phyloP scores from a whole-genome alignment of 2,888 invertebrate species.

The Drosophila birchii region DNA sequence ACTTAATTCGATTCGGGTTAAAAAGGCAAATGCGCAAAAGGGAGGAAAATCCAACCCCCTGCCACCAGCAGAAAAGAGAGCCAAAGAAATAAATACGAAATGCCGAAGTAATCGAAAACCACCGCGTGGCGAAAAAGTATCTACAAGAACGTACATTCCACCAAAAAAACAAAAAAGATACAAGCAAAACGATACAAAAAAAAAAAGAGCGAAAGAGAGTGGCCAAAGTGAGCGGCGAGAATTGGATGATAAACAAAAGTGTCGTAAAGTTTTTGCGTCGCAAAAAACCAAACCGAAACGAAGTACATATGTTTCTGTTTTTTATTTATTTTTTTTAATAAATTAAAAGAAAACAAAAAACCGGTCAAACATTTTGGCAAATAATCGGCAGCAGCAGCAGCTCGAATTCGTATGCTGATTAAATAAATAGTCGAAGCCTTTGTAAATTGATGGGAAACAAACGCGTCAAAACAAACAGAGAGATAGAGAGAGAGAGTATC shows the following conservation, averaged over 20 bases:
- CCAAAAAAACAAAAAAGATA: constrained; percentile 23
- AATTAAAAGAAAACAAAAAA: constrained; percentile 10
- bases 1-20: constrained; percentile 18
- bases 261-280: constrained; percentile 81
- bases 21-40: constrained; percentile 77
- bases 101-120: constrained; percentile 45
- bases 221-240: constrained; percentile 10
- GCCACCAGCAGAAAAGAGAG: neutral
- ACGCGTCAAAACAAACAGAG: constrained; percentile 79
- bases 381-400: constrained; percentile 24
- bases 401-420: constrained; percentile 15
- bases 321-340: neutral
- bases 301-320: constrained; percentile 14
- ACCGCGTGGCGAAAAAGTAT: constrained; percentile 63
- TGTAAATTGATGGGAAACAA: constrained; percentile 60
- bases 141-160: constrained; percentile 64
- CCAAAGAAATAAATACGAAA: constrained; percentile 15
- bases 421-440: constrained; percentile 36
- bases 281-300: constrained; percentile 28
- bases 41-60: constrained; percentile 52
- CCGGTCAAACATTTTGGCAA: constrained; percentile 42
- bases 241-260: constrained; percentile 46
- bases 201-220: constrained; percentile 15
- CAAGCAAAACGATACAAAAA: constrained; percentile 10
- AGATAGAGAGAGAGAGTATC: constrained; percentile 52